phyloP scores from a whole-genome alignment of 2,113 vertebrate species.

The Copsychus sechellarum region DNA sequence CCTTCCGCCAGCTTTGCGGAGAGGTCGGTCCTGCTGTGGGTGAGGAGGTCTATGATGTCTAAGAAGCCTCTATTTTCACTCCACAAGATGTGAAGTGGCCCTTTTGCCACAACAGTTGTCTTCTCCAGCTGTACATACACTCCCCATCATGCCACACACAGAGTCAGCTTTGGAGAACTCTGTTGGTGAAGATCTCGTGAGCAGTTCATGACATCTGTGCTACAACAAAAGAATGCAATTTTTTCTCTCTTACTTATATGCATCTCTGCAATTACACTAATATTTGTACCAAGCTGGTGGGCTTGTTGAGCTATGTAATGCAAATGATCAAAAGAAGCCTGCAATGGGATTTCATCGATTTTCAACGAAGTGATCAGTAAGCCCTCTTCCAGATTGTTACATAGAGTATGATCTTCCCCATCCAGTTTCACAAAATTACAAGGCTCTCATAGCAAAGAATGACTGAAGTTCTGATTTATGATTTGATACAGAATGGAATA shows the following conservation, averaged over 20 bases:
- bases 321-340: not conserved
- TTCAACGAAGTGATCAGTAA: not conserved
- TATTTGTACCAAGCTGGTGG: not conserved
- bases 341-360: not conserved
- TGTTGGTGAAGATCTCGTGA: not conserved
- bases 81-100: not conserved
- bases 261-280: not conserved
- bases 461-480: not conserved
- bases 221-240: not conserved
- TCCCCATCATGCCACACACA: not conserved
- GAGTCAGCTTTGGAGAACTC: not conserved
- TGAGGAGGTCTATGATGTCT: constrained; percentile 73
- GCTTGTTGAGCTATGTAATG: not conserved
- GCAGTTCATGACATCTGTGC: not conserved
- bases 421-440: not conserved
- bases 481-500: not conserved
- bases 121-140: not conserved
- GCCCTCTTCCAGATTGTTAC: not conserved
- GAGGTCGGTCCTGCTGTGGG: constrained; percentile 55
- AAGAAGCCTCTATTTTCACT: not conserved
- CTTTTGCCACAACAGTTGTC: not conserved
- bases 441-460: not conserved
- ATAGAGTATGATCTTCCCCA: not conserved
- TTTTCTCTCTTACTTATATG: not conserved
- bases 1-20: constrained; percentile 63